Evolutionary conservation across 2,797 vertebrate species (phyloP).

Genomic region (Mus spretus): DNA sequence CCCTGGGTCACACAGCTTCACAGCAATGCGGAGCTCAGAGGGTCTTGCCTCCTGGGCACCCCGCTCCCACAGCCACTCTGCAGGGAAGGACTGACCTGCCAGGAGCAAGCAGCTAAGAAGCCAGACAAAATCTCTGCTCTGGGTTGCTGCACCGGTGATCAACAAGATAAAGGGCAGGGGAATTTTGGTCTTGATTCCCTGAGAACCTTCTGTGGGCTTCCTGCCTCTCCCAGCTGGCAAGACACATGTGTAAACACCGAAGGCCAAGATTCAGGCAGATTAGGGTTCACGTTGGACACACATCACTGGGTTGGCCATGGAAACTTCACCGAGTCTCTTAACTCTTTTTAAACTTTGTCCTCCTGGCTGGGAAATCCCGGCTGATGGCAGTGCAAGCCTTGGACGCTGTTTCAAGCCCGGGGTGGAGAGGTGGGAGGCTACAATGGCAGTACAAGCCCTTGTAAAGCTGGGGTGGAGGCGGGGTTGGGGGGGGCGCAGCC

Average conservation of each 20-base stretch:
- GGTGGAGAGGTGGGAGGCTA: background rate
- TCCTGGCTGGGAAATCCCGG: conserved; percentile 29
- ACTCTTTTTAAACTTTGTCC: background rate
- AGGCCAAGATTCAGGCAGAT: conserved; percentile 70
- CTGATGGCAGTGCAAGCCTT: accelerated
- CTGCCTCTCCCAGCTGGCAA: conserved; percentile 74
- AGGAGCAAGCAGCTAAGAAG: conserved; percentile 22
- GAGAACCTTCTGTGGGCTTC: conserved; percentile 51
- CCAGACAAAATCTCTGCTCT: conserved; percentile 24
- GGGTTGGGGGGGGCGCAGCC: background rate
- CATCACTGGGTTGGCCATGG: background rate
- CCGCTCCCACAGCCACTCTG: background rate
- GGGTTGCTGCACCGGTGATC: background rate
- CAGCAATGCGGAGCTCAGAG: background rate
- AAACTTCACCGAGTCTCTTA: conserved; percentile 8
- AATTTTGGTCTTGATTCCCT: conserved; percentile 25
- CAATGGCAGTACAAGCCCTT: background rate
- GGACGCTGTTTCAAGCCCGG: background rate
- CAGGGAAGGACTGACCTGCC: accelerated
- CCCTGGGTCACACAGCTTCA: background rate
- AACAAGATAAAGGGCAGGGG: conserved; percentile 7
- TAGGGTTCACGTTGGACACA: background rate
- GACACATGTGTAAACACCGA: conserved; percentile 50
- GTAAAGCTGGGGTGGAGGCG: background rate
- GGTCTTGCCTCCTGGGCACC: background rate